phyloP scores from a whole-genome alignment of 2,797 vertebrate species.

The Buphagus erythrorhynchus region DNA sequence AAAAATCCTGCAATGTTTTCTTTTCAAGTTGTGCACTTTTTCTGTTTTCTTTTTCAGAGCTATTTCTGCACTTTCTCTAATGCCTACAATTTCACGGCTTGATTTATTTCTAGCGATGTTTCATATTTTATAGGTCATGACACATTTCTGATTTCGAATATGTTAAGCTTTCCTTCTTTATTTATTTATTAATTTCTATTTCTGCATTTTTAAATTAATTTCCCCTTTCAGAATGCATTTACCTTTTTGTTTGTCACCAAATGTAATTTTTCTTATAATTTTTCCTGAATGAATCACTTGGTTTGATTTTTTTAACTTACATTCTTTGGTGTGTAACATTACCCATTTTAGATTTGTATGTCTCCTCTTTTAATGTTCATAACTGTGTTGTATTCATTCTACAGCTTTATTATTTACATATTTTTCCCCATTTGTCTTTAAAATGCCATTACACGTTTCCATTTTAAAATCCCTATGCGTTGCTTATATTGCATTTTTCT shows the following conservation, averaged over 20 bases:
- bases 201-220: background rate
- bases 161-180: background rate
- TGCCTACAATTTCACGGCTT: background rate
- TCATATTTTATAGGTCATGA: background rate
- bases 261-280: background rate
- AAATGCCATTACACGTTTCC: background rate
- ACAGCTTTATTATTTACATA: background rate
- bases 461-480: background rate
- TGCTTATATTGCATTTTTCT: background rate
- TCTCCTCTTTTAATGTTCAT: background rate
- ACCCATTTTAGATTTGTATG: background rate
- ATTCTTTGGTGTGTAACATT: background rate
- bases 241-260: background rate
- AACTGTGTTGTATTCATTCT: background rate
- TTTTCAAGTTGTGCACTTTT: background rate
- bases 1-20: background rate
- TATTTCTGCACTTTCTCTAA: background rate
- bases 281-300: background rate
- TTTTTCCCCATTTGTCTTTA: background rate
- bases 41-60: background rate
- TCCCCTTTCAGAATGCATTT: background rate
- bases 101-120: background rate
- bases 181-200: background rate
- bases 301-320: background rate
- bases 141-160: background rate